These are phyloP conservation scores for Champsocephalus gunnari DNA, from an alignment of 2,797 vertebrate genomes.

Conservation along the genomic window DNA sequence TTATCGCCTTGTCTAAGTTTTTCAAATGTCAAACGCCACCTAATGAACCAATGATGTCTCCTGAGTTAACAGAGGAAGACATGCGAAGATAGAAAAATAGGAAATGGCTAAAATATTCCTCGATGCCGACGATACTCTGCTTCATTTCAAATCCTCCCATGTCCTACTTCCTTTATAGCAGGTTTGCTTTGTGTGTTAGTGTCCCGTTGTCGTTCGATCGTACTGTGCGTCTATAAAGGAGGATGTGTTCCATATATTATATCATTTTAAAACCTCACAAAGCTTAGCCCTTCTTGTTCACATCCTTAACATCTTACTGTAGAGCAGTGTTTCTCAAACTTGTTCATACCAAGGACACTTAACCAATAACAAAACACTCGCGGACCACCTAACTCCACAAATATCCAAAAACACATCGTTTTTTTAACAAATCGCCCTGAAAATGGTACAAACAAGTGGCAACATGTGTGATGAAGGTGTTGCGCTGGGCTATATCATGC, in stretches of 20 bases:
- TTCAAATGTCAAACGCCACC: conserved; percentile 56
- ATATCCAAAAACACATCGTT: too few species aligned
- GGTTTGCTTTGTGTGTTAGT: neutral
- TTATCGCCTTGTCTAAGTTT: conserved; percentile 49
- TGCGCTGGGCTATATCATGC: too few species aligned
- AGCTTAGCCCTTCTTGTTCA: neutral
- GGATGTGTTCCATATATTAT: neutral
- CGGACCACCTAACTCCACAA: too few species aligned
- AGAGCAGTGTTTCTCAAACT: neutral
- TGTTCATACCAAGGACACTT: too few species aligned
- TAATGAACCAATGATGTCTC: conserved; percentile 50
- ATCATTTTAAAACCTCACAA: neutral
- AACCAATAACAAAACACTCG: too few species aligned
- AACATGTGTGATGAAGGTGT: too few species aligned
- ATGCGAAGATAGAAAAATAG: too few species aligned
- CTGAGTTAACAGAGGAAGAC: neutral
- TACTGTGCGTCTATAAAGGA: neutral
- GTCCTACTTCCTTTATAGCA: neutral
- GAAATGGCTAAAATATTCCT: neutral
- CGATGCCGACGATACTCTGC: conserved; percentile 13
- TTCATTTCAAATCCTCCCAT: conserved; percentile 6
- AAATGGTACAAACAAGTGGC: too few species aligned
- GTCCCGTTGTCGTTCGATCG: neutral
- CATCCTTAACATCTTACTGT: neutral
- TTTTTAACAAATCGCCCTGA: too few species aligned